Conservation (phyloP, 2,888 invertebrate species). For the Tuberolachnus salignus region DNA sequence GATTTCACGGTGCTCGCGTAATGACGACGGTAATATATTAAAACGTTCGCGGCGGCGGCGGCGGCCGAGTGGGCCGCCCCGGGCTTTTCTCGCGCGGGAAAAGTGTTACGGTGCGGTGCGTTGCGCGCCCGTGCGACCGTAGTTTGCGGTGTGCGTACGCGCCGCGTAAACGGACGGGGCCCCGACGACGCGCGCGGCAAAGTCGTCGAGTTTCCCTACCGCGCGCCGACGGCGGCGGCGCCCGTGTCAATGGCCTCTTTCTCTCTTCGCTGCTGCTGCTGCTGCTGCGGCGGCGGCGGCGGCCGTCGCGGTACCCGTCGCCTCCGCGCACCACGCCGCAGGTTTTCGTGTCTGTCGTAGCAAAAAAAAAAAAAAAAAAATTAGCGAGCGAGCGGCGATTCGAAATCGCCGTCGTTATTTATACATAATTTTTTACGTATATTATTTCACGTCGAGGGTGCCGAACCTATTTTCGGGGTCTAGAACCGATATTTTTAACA, state of each 20-base stretch:
- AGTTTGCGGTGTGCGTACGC: not conserved
- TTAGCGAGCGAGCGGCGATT: not conserved
- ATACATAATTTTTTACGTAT: too few relatives aligned
- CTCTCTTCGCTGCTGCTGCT: constrained; percentile 30
- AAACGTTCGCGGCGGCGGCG: constrained; percentile 43
- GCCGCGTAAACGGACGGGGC: constrained; percentile 9
- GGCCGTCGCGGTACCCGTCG: too few relatives aligned
- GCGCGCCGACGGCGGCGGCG: too few relatives aligned
- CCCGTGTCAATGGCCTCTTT: too few relatives aligned
- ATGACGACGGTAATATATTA: too few relatives aligned
- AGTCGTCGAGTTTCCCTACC: too few relatives aligned
- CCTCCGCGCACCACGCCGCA: constrained; percentile 15
- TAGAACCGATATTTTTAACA: too few relatives aligned
- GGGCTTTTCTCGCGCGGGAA: constrained; percentile 51
- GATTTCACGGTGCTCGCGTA: constrained; percentile 66
- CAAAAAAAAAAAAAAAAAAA: constrained; percentile 25
- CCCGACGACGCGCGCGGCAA: not conserved
- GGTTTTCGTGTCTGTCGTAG: constrained; percentile 40
- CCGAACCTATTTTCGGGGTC: too few relatives aligned
- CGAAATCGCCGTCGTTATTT: constrained; percentile 33
- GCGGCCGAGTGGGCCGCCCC: constrained; percentile 12
- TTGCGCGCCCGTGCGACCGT: not conserved
- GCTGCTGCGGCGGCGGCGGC: not conserved
- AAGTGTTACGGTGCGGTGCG: constrained; percentile 45
- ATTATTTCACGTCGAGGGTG: too few relatives aligned